phyloP scores from a whole-genome alignment of 2,113 vertebrate genomes.

The Gallinago media region DNA sequence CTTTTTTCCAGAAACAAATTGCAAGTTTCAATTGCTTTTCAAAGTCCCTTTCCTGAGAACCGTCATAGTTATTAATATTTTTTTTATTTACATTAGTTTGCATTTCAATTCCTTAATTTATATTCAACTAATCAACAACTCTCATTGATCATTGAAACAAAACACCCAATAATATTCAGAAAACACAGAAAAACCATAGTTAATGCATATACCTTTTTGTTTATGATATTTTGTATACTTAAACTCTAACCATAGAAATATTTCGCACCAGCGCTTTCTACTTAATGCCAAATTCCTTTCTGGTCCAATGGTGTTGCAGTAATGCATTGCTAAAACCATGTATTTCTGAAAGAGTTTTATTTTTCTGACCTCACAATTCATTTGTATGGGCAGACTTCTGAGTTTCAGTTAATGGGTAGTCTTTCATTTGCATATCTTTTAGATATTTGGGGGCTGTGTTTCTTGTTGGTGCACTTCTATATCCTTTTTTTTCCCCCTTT shows the following conservation, averaged over 20 bases:
- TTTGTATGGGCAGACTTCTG: not conserved
- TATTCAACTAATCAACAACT: not conserved
- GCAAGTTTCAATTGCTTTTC: not conserved
- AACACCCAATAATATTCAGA: not conserved
- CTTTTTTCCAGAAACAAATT: not conserved
- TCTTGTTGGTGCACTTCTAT: not conserved
- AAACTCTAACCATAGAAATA: not conserved
- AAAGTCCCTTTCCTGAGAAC: not conserved
- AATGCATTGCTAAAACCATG: not conserved
- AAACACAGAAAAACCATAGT: not conserved
- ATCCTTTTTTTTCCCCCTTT: no score
- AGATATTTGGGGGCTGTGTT: fast-evolving
- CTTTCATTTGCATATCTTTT: not conserved
- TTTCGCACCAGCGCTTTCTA: not conserved
- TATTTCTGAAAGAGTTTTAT: not conserved
- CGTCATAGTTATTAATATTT: fast-evolving
- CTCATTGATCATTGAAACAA: not conserved
- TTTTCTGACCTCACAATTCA: not conserved
- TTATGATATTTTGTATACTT: not conserved
- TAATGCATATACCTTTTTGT: not conserved
- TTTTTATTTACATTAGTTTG: not conserved
- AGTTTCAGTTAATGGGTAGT: not conserved
- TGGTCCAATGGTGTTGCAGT: not conserved
- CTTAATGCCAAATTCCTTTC: not conserved
- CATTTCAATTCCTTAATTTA: not conserved